Base-by-base conservation (phyloP, 2,797 vertebrate genomes). In the Chiloscyllium punctatum region DNA sequence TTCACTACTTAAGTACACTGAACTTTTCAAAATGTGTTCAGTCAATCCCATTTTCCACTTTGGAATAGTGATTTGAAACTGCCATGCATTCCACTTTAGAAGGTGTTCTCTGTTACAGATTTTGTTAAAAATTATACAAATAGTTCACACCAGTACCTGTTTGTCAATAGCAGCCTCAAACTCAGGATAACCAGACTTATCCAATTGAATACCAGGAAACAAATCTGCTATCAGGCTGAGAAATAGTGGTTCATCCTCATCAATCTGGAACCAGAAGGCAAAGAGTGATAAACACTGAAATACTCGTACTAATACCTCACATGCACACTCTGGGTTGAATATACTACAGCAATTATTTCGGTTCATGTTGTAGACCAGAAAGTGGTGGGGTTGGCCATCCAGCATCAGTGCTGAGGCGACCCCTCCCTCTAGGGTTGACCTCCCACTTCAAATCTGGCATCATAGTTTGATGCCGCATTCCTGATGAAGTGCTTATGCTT, bases 231-330 rank as follows among this genome's bases (percentile, higher is more conserved):
- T 99, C 97, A 99, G 97, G 97, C 99, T 99, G 96, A 99, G 96
- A 97, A 99, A 99, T 96, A 99, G 98, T 0, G 99, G 98, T 96
- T 99, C 99, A 95, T 99, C 99, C 96, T 99, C 99, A 97, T 99
- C 99, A 96, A 99, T 99, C 99, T 99, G 96, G 42, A 95, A 96
- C 95, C 68, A 71, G 96, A 95, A 69, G 27, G 27, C 42, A 51
- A 25, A 72, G 25, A 51, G 69, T 94, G 92, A 72, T 23, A 48
- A 25, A n/a, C 11, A 23, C 66, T 27, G 27, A 62, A 33, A 13
- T 48, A n/a, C 53, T 66, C 37, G 33, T 66, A 9, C 62, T 23
- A 91, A 91, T 6, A 91, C 33, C 57, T n/a, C 62, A 91, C 5
- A n/a, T 23, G 21, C 33, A 37, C n/a, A 18, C 37, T 57, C 57